Percentiles rank a stretch among this genome's conserved stretches.
phyloP scores from a whole-genome alignment of 2,797 vertebrate species.

The Buphagus erythrorhynchus region DNA sequence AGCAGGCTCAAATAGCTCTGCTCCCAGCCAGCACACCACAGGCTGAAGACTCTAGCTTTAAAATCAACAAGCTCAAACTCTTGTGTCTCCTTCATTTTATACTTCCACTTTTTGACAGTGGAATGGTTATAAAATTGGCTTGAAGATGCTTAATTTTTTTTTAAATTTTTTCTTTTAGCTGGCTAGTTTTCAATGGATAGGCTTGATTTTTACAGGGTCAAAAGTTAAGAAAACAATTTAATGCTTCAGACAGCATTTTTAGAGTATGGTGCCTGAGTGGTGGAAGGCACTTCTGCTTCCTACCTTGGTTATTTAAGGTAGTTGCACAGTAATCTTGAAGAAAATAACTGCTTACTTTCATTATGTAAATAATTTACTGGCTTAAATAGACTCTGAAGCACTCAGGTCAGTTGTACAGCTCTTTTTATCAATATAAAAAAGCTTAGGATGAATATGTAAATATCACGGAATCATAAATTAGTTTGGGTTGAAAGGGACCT shows the following conservation, averaged over 20 bases:
- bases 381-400: not conserved
- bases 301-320: not conserved
- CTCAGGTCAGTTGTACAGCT: not conserved
- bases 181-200: not conserved
- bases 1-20: conserved; percentile 18
- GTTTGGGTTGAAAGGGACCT: not conserved
- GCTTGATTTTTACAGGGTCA: not conserved
- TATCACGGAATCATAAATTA: not conserved
- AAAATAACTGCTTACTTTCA: not conserved
- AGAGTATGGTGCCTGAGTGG: not conserved
- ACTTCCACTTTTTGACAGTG: not conserved
- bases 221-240: not conserved
- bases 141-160: not conserved
- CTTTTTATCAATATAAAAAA: not conserved
- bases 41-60: not conserved
- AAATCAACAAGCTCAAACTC: not conserved
- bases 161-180: not conserved
- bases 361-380: not conserved
- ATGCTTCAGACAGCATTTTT: not conserved
- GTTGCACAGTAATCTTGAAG: not conserved
- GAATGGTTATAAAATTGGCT: not conserved
- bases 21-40: not conserved
- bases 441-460: not conserved
- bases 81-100: not conserved
- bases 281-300: not conserved